phyloP scores from a whole-genome alignment of 2,888 invertebrate genomes.

The Volucella bombylans region DNA sequence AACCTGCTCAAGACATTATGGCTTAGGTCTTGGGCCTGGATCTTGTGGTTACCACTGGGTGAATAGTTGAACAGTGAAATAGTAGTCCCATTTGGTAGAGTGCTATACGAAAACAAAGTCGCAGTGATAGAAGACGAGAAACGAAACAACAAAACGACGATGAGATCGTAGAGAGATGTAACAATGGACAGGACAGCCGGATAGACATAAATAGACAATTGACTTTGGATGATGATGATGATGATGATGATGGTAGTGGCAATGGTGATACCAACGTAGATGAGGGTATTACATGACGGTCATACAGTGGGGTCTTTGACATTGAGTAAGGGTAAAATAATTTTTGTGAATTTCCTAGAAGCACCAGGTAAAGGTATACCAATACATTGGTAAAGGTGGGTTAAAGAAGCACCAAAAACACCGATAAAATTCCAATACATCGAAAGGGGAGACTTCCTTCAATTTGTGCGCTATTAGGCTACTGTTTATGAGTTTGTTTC shows the following conservation, averaged over 20 bases:
- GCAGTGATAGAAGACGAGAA: not conserved
- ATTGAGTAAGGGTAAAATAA: not conserved
- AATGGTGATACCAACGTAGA: conserved; percentile 25
- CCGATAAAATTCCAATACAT: too few species aligned
- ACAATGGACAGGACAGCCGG: conserved; percentile 68
- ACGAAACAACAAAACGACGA: conserved; percentile 26
- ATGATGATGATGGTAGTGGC: conserved; percentile 38
- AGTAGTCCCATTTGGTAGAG: conserved; percentile 30
- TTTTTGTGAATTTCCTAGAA: too few species aligned
- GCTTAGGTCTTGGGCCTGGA: conserved; percentile 16
- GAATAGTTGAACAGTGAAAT: not conserved
- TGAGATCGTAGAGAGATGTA: conserved; percentile 71
- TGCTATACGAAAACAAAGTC: too few species aligned
- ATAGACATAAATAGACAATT: conserved; percentile 74
- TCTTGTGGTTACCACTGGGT: conserved; percentile 24
- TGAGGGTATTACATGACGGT: not conserved
- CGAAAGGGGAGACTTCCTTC: too few species aligned
- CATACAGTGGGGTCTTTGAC: conserved; percentile 19
- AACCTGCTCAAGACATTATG: conserved; percentile 60
- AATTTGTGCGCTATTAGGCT: too few species aligned
- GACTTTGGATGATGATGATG: conserved; percentile 63
- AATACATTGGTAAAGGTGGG: too few species aligned
- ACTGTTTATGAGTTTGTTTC: too few species aligned
- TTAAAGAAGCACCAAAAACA: too few species aligned
- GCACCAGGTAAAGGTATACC: too few species aligned